phyloP scores from a whole-genome alignment of 2,113 vertebrate genomes.

The Podilymbus podiceps region DNA sequence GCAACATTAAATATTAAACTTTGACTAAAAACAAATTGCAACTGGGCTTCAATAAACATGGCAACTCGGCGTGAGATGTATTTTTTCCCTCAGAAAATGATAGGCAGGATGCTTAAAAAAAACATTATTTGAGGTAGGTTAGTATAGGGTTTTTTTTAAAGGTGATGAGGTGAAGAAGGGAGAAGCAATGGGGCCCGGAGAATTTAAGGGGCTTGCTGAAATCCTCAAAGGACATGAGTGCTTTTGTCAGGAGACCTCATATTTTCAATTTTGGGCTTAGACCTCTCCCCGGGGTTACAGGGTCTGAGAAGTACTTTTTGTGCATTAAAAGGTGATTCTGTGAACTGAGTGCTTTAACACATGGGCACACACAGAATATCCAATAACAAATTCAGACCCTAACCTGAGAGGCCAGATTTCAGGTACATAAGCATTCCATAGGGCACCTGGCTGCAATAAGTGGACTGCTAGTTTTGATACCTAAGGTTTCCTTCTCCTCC shows the following conservation, averaged over 20 bases:
- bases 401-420: neutral
- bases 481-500: neutral
- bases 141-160: neutral
- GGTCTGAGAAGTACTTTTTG: neutral
- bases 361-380: neutral
- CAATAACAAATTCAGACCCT: neutral
- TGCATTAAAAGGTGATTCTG: neutral
- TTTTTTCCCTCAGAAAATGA: neutral
- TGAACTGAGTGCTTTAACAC: neutral
- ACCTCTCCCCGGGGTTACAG: neutral
- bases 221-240: neutral
- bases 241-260: neutral
- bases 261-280: neutral
- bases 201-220: neutral
- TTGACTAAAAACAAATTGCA: neutral
- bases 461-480: neutral
- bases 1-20: slow-evolving; percentile 23
- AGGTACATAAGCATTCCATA: neutral
- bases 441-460: neutral
- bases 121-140: neutral
- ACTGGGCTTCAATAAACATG: neutral
- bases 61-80: neutral
- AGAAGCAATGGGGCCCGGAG: neutral
- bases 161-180: neutral
- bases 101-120: slow-evolving; percentile 24